A percentile compares a stretch with the other conserved stretches of the same genome.
These are phyloP conservation scores for Typhlichthys subterraneus DNA, from an alignment of 2,797 vertebrate species.

Conservation along the genomic window DNA sequence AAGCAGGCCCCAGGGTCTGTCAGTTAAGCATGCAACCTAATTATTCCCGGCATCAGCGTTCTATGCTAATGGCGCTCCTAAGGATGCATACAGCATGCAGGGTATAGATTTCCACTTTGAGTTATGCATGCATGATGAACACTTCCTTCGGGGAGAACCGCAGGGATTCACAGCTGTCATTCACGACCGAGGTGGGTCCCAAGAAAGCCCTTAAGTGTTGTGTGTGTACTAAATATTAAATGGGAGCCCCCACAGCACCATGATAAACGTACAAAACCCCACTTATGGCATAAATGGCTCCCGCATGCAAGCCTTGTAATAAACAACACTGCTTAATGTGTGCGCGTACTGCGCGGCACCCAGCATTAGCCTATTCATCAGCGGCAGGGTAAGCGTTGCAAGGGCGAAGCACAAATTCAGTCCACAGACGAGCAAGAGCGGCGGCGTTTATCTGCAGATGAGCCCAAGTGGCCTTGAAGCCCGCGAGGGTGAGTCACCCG, in stretches of 20 bases:
- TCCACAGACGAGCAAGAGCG: constrained; percentile 22
- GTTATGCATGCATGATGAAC: constrained; percentile 28
- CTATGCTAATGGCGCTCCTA: constrained; percentile 41
- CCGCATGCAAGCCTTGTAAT: constrained; percentile 3
- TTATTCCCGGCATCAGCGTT: constrained; percentile 37
- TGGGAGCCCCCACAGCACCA: constrained; percentile 3
- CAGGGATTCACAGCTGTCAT: constrained; percentile 14
- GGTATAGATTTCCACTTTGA: constrained; percentile 24
- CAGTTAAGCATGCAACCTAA: constrained; percentile 33
- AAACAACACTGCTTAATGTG: not conserved
- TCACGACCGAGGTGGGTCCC: constrained; percentile 40
- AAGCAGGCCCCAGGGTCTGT: constrained; percentile 11
- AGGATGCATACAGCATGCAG: constrained; percentile 44
- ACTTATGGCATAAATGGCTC: constrained; percentile 18
- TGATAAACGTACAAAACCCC: not conserved
- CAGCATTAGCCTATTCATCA: constrained; percentile 18
- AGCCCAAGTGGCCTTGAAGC: constrained; percentile 30
- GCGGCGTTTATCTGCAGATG: constrained; percentile 14
- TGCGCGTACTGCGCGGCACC: not conserved
- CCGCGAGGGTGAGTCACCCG: constrained; percentile 48
- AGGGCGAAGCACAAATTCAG: constrained; percentile 10
- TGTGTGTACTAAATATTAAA: constrained; percentile 17
- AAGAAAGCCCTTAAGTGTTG: constrained; percentile 30
- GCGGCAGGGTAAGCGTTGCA: constrained; percentile 5
- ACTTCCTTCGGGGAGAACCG: constrained; percentile 4